These are phyloP conservation scores for Bos taurus DNA, from an alignment of 2,113 vertebrate genomes.

Conservation along the genomic window ARS-UCD2.0 NC_037330.1:20236001-20236500, in stretches of 20 bases:
- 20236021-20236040: conserved; percentile 80
- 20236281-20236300: conserved; percentile 26
- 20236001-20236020: conserved; percentile 93
- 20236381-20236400: conserved; percentile 32
- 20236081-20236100: background rate
- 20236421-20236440: conserved; percentile 18
- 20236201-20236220: conserved; percentile 5
- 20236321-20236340: conserved; percentile 18
- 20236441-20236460: conserved; percentile 1
- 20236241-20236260: conserved; percentile 67
- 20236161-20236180: conserved; percentile 3
- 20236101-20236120: background rate
- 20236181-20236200: conserved; percentile 23
- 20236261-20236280: background rate
- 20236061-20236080: background rate
- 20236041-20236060: conserved; percentile 37
- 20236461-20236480: conserved; percentile 36
- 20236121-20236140: conserved; percentile 1
- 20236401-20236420: conserved; percentile 52
- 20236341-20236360: background rate
- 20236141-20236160: conserved; percentile 51
- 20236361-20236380: conserved; percentile 12
- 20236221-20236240: conserved; percentile 37
- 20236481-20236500: conserved; percentile 50
- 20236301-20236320: conserved; percentile 42